Percentiles rank a stretch among this genome's conserved stretches.
phyloP scores from a whole-genome alignment of 2,888 invertebrate genomes.

The Lasiommata megera region DNA sequence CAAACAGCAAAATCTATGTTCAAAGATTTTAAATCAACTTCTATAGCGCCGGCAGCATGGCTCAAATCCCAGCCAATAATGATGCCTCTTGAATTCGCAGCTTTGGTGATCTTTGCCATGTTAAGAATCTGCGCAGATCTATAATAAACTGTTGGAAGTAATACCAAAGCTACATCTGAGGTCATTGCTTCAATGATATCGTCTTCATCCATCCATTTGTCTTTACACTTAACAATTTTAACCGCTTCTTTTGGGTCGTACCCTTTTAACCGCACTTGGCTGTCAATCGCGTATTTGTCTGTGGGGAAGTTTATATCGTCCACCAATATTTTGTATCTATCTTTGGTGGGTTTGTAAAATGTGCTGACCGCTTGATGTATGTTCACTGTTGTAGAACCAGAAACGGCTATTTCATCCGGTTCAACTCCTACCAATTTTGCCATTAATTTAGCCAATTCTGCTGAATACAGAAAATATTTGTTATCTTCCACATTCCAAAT shows the following conservation, averaged over 20 bases:
- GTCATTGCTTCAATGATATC: conserved; percentile 63
- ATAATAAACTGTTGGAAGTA: conserved; percentile 60
- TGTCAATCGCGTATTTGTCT: conserved; percentile 65
- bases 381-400: conserved; percentile 54
- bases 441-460: conserved; percentile 52
- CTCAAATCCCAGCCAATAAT: conserved; percentile 67
- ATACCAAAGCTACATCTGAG: conserved; percentile 54
- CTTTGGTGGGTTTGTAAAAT: conserved; percentile 58
- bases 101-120: conserved; percentile 55
- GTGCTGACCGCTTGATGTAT: conserved; percentile 66
- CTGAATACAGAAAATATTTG: conserved; percentile 59
- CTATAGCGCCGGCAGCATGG: conserved; percentile 59
- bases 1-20: conserved; percentile 67
- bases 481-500: conserved; percentile 56
- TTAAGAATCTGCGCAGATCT: conserved; percentile 63
- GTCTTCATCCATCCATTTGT: conserved; percentile 53
- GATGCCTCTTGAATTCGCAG: conserved; percentile 53
- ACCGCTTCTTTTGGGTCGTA: conserved; percentile 58
- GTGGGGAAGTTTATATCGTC: conserved; percentile 68
- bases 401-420: conserved; percentile 52
- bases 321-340: conserved; percentile 60
- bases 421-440: conserved; percentile 60
- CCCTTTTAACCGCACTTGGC: conserved; percentile 61
- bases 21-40: conserved; percentile 55
- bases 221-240: conserved; percentile 54